A percentile compares a stretch with the other conserved stretches of the same genome.
Evolutionary conservation across 1,140 invertebrate species (phyloP).

Genomic region (Piezodorus guildinii): DNA sequence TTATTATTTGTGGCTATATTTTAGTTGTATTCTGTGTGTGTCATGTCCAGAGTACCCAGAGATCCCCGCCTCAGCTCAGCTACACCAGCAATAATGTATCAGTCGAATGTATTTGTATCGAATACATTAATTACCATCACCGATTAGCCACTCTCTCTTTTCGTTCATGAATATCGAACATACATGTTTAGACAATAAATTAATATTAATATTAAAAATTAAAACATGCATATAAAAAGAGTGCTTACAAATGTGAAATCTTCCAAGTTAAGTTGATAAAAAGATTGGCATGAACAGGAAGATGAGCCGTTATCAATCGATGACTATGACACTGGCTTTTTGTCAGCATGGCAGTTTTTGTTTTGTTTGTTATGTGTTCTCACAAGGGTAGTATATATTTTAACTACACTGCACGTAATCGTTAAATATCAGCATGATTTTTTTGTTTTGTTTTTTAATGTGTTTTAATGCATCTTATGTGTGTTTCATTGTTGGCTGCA

Average conservation of each 20-base stretch:
- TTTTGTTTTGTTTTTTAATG: neutral
- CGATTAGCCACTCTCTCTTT: neutral
- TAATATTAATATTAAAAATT: no score
- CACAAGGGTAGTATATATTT: slow-evolving; percentile 4
- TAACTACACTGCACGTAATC: slow-evolving; percentile 7
- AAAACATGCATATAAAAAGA: neutral
- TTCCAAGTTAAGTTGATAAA: neutral
- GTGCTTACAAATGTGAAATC: neutral
- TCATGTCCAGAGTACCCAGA: slow-evolving; percentile 6
- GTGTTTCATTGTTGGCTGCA: slow-evolving; percentile 7
- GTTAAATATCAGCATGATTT: neutral
- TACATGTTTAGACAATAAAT: neutral
- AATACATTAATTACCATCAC: neutral
- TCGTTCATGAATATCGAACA: no score
- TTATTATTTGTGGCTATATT: no score
- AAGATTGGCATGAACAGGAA: slow-evolving; percentile 1
- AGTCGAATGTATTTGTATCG: neutral
- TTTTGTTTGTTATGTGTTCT: slow-evolving; percentile 5
- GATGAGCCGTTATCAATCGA: neutral
- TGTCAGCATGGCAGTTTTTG: slow-evolving; percentile 10
- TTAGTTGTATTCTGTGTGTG: slow-evolving; percentile 3
- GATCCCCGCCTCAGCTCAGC: slow-evolving; percentile 11
- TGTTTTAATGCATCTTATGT: slow-evolving; percentile 12
- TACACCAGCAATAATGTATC: neutral
- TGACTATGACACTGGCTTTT: neutral